Evolutionary conservation across 1,140 invertebrate genomes (phyloP).

Genomic region (Lethrus apterus): DNA sequence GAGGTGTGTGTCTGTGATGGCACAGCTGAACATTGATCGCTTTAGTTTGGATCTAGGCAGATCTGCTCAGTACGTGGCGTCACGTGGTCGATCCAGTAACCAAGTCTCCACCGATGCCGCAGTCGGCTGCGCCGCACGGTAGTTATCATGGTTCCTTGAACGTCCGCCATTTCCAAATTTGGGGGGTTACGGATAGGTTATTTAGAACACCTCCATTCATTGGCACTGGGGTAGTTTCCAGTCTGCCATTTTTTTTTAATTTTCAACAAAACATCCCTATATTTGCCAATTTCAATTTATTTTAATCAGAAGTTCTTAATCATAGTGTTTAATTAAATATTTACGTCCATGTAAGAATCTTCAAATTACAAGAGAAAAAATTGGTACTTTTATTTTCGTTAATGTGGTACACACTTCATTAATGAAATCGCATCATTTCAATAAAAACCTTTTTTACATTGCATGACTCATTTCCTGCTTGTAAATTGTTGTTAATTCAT

Average conservation of each 20-base stretch:
- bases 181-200: slow-evolving; percentile 51
- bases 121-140: slow-evolving; percentile 27
- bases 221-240: slow-evolving; percentile 46
- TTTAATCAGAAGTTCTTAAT: too few species aligned
- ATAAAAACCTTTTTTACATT: too few species aligned
- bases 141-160: slow-evolving; percentile 51
- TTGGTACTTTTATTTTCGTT: too few species aligned
- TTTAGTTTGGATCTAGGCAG: slow-evolving; percentile 47
- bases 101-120: slow-evolving; percentile 48
- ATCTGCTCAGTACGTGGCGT: slow-evolving; percentile 57
- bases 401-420: too few species aligned
- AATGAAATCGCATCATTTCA: too few species aligned
- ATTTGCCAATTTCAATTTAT: too few species aligned
- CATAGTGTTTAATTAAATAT: too few species aligned
- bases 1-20: slow-evolving; percentile 58
- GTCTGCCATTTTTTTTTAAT: slow-evolving; percentile 49
- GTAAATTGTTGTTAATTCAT: too few species aligned
- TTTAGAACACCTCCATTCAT: slow-evolving; percentile 51
- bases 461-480: too few species aligned
- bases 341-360: too few species aligned
- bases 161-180: slow-evolving; percentile 55
- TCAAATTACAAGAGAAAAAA: too few species aligned
- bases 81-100: slow-evolving; percentile 53
- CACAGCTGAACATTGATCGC: slow-evolving; percentile 61
- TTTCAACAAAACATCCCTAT: too few species aligned